phyloP scores from a whole-genome alignment of 2,113 vertebrate species.

The Catharus fuscescens region DNA sequence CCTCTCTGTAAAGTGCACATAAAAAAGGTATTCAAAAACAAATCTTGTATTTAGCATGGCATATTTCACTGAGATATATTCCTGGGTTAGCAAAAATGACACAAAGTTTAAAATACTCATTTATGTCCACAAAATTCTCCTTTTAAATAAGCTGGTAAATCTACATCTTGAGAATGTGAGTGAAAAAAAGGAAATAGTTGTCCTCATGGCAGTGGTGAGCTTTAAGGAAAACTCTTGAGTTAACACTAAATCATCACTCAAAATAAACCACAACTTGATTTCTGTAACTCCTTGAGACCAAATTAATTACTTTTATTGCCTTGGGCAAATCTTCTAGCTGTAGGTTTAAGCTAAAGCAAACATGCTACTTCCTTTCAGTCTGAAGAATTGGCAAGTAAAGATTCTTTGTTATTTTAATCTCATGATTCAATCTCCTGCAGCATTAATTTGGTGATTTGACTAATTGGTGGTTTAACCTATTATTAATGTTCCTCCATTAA shows the following conservation, averaged over 20 bases:
- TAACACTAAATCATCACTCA: background rate
- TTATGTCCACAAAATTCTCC: background rate
- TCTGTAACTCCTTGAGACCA: background rate
- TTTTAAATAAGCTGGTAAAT: background rate
- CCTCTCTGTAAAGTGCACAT: background rate
- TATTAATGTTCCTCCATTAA: conserved; percentile 58
- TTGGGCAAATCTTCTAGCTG: background rate
- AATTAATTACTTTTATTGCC: conserved; percentile 11
- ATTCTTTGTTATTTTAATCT: conserved; percentile 67
- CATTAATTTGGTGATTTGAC: conserved; percentile 65
- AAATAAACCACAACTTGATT: conserved; percentile 4
- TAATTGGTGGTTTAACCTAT: conserved; percentile 63
- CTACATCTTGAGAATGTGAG: background rate
- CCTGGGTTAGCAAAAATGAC: background rate
- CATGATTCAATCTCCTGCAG: conserved; percentile 57
- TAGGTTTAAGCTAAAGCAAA: conserved; percentile 9
- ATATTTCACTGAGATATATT: background rate
- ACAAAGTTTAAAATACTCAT: background rate
- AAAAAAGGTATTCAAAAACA: background rate
- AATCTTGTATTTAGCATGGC: background rate
- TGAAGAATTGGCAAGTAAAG: conserved; percentile 22
- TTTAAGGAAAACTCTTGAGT: background rate
- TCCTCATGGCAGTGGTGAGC: background rate
- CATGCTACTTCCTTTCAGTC: background rate
- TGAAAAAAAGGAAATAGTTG: background rate